Base-by-base conservation (phyloP, 2,113 vertebrate genomes). In the Hymenochirus boettgeri region DNA sequence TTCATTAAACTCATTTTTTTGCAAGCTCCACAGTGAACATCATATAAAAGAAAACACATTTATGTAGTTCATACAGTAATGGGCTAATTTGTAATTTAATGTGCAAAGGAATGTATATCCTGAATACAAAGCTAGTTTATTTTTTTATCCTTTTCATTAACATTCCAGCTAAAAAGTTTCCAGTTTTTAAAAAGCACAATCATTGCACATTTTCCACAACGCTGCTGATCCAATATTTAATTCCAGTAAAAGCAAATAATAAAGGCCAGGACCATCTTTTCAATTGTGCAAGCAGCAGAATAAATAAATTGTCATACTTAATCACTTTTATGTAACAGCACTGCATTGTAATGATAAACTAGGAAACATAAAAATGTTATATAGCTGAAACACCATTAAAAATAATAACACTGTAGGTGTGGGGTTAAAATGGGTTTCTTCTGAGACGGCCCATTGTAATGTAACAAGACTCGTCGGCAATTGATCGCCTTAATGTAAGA, bases 181-280 rank as follows among this genome's bases (percentile, higher is more conserved):
- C 23, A 23, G 45, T 31, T 23, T 59, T 42, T 37, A 12, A 42
- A 51, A 50, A 29, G n/a, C 51, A 37, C 47, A 18, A 53, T 60
- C 18, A 21, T 53, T 8, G 56, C 65, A 67, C 53, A 60, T 59
- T 60, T 53, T 53, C 31, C 25, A 53, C 55, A 69, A 53, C 65
- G 53, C 60, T 69, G 65, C 57, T 69, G 65, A 69, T 60, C 53
- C 65, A 67, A 31, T 59, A 51, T 67, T 52, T 29, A 67, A 23
- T 69, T 69, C 25, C 19, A 29, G 65, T 59, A 69, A 57, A 60
- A 60, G 25, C 47, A 53, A 52, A 60, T 60, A 59, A 18, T n/a
- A 22, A n/a, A 9, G 39, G 13, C 23, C 23, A 2, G 24, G 24
- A 18, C 47, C 31, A 53, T 57, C 18, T 45, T 24, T 33, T 22